Evolutionary conservation across 2,888 invertebrate species (phyloP), one percentile per base, ranked within the genome.

Genomic region (Scotopteryx bipunctaria): DNA sequence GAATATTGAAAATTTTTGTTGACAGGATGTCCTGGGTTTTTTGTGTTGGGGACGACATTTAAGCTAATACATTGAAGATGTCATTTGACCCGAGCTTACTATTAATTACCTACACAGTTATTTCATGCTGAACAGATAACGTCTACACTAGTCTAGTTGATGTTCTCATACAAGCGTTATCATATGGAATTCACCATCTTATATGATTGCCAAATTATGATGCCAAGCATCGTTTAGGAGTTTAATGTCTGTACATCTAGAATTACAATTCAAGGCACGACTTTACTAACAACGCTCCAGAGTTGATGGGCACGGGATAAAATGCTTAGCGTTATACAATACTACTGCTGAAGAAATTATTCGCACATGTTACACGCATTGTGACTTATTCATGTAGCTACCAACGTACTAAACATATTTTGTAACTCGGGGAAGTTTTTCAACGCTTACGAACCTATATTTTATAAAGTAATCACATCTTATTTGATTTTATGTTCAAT

Each of bases 261-360:
- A 64, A 59, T 72, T 66, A 59, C 59, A 57, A 72, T 66, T 68
- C 74, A 50, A 43, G 59, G 56, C 72, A 71, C 72, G 71, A 63
- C 57, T 66, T 63, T 44, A 61, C 60, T 61, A 66, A 62, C 71
- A 65, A 64, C 68, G 65, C 71, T 68, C 57, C 61, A 57, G 59
- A 64, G 64, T 67, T 71, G 73, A 71, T 66, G 57, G 57, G 64
- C 59, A 64, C 50, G 59, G 61, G 65, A 59, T 63, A 59, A 61
- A 65, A 64, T 56, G 46, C 57, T 59, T 55, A 50, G 48, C 55
- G 52, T 35, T 35, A 40, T 29, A 51, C 51, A 45, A 40, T 64
- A 58, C 61, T 62, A 51, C 63, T 57, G 41, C 41, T 57, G 60
- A 57, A 55, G 60, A 68, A 61, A 65, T 60, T 47, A 59, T 58